Conservation (phyloP, 2,888 invertebrate species). For the Allacma fusca region DNA sequence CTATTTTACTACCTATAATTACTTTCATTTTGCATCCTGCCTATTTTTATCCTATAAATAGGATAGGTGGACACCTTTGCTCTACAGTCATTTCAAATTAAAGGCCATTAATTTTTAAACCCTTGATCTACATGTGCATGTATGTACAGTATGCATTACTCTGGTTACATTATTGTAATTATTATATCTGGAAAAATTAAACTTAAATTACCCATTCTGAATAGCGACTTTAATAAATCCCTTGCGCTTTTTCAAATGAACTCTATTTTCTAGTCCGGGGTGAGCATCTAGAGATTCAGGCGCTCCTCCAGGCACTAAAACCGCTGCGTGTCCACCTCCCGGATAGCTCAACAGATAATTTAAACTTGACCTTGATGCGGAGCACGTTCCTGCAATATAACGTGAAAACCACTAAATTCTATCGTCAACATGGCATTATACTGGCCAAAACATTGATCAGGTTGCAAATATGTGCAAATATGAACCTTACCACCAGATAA, state of each 20-base stretch:
- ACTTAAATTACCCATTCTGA: constrained; percentile 75
- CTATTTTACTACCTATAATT: too few relatives aligned
- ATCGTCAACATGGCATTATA: too few relatives aligned
- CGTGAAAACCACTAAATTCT: not conserved
- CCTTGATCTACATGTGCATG: too few relatives aligned
- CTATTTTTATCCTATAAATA: too few relatives aligned
- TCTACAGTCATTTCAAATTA: too few relatives aligned
- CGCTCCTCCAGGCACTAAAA: constrained; percentile 87
- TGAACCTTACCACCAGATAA: constrained; percentile 24
- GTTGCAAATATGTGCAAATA: not conserved
- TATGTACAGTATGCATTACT: too few relatives aligned
- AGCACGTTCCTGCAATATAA: constrained; percentile 38
- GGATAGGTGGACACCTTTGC: too few relatives aligned
- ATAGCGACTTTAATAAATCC: constrained; percentile 80
- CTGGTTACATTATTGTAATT: too few relatives aligned
- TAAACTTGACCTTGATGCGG: constrained; percentile 75
- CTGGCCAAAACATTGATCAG: not conserved
- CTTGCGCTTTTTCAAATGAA: constrained; percentile 79
- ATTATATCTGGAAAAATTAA: too few relatives aligned
- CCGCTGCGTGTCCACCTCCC: constrained; percentile 69
- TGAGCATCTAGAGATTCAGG: constrained; percentile 72
- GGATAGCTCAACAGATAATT: constrained; percentile 70
- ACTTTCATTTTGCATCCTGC: too few relatives aligned
- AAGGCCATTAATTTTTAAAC: too few relatives aligned
- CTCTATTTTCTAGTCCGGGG: constrained; percentile 74